Base-by-base conservation (phyloP, 1,140 invertebrate species). In the Lucilia cuprina region DNA sequence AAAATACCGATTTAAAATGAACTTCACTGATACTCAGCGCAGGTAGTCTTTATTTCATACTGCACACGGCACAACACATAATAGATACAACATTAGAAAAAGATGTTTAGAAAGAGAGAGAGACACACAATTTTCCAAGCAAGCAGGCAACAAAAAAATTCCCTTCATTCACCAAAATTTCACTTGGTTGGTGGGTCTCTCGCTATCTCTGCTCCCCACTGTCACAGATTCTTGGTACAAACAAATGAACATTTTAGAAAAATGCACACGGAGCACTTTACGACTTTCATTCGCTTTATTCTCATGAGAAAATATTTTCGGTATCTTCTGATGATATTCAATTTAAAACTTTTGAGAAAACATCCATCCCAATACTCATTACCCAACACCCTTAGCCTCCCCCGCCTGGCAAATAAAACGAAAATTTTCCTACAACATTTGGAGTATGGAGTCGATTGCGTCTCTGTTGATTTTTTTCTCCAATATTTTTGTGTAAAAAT, bases 41-140 rank as follows among this genome's bases (percentile, higher is more conserved):
- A 88, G 89, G 89, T 91, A 91, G 90, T 91, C 90, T 91, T 91
- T 91, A 90, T 90, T 90, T 89, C 88, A 88, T 88, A 89, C 87
- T 90, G 89, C 89, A 90, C 89, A 90, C 89, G 89, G 89, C 89
- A 90, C 89, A 90, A 90, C 89, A 60, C 82, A 85, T 80, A 78
- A 83, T 80, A 60, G 50, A 30, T 74, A 50, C 55, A 47, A 74
- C 65, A 84, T 85, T 82, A 80, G 82, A 85, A 77, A 83, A 83
- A 82, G 84, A 85, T 77, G 41, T 82, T 30, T 35, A 85, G 10
- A 49, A 41, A 41, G 75, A 50, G n/a, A 2, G 41, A 25, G 41
- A 49, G 19, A 49, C 77, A 80, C 41, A 21, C 41, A 49, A 19
- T 47, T 78, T 78, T 19, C n/a, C 8, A 12, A 10, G 21, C 19